Base-by-base conservation (phyloP, 2,113 vertebrate genomes). In the Hippocampus barbouri region DNA sequence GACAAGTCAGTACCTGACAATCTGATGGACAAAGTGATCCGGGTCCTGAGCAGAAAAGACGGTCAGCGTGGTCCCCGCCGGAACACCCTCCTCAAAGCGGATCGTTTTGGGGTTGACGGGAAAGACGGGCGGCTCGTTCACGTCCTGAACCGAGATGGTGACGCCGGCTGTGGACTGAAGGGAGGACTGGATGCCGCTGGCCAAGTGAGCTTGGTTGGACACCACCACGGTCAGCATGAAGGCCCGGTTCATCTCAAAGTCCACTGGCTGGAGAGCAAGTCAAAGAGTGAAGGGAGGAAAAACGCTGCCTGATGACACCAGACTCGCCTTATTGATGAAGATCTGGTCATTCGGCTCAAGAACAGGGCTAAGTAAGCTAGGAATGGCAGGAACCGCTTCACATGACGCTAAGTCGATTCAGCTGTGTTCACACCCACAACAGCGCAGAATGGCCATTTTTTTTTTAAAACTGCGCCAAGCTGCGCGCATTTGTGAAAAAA, bases 221-320 rank as follows among this genome's bases (percentile, higher is more conserved):
- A 98, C 97, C 90, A 97, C 95, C 87, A 98, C 96, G 0, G 95
- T 98, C 87, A 99, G 91, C 95, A 97, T 94, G 90, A 99, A 99
- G 51, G 94, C 95, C 8, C 96, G 93, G 86, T 98, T 98, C 92
- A 97, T 93, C 89, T 99, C 97, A 0, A 97, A 99, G 82, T 99
- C 97, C 3, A 98, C 96, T 0, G 96, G 94, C 97, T 99, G 12
- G 7, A 7, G 18, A 65, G 14, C 9, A 75, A 41, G 6, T n/a
- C 3, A 38, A 41, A 49, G 9, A 45, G 47, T 23, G 25, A 62
- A 16, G 51, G 23, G 67, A 54, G 69, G 9, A 23, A 68, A 75
- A 79, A 2, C 27, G 27, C 27, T 27, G 27, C 27, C 27, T 27
- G 27, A 27, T 27, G 27, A 27, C 27, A 27, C 27, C 27, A 27